Evolutionary conservation across 1,140 invertebrate genomes (phyloP), one percentile per base, ranked within the genome.

Genomic region (Cyphomyrmex costatus): DNA sequence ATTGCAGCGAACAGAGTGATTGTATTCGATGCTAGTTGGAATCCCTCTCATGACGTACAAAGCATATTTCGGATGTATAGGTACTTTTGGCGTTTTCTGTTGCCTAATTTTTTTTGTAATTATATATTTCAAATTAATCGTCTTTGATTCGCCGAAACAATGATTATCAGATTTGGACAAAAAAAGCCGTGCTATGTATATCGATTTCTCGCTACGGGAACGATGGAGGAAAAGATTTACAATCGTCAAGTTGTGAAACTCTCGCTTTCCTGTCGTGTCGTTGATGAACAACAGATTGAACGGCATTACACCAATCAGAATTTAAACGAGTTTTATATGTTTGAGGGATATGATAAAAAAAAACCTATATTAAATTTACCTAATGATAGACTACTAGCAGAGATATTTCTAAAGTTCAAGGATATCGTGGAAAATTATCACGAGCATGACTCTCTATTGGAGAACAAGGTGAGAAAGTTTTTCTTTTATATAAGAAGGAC

Each of bases 211-310:
- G 98, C 98, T 10, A 91, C 97, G 96, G 97, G 98, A 46, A 99
- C 99, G 46, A 99, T 99, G 99, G 99, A 99, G 93, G 99, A 99
- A 92, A 99, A 99, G 93, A 99, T 99, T 80, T 99, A 99, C 95
- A 98, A 99, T 94, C 96, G 99, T 0, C 98, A 99, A 95, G 98
- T 99, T 14, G 98, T 98, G 1, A 99, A 99, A 95, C 96, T 99
- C 92, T 99, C 99, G 0, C 96, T 99, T 12, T 97, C 99, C 0
- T 98, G 98, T 92, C 97, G 99, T 56, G 99, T 99, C 0, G 97
- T 99, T 2, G 99, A 99, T 94, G 98, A 99, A 93, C 98, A 99
- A 92, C 99, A 99, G 95, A 99, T 99, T 86, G 98, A 99, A 92
- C 95, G 99, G 46, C 99, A 99, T 95, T 99, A 99, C 93, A 98